Percentiles rank a stretch among this genome's conserved stretches.
phyloP scores from a whole-genome alignment of 2,113 vertebrate genomes.

The Eolophus roseicapilla region DNA sequence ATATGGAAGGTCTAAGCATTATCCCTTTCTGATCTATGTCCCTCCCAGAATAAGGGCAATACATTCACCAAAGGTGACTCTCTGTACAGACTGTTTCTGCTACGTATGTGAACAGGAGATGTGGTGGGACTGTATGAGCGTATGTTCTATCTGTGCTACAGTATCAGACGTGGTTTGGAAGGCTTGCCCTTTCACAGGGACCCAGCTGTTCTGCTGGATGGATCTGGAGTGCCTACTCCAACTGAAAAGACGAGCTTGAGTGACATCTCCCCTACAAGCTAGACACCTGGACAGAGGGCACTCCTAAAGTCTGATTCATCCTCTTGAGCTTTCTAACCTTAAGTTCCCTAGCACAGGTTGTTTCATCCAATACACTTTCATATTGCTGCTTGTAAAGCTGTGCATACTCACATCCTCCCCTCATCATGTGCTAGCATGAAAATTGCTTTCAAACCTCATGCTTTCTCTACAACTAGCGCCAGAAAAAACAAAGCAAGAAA shows the following conservation, averaged over 20 bases:
- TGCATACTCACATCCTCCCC: neutral
- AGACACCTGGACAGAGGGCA: neutral
- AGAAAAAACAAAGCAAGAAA: neutral
- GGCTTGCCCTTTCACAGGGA: neutral
- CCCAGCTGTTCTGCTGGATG: neutral
- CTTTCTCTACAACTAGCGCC: neutral
- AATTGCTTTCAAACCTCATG: neutral
- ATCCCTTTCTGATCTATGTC: neutral
- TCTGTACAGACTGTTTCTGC: neutral
- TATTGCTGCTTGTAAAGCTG: neutral
- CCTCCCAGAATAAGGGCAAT: neutral
- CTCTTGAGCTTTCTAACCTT: neutral
- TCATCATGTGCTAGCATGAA: neutral
- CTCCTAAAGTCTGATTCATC: neutral
- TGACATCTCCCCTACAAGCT: neutral
- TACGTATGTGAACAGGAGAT: neutral
- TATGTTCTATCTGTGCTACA: neutral
- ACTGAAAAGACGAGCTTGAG: neutral
- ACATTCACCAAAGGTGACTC: neutral
- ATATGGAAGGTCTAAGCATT: neutral
- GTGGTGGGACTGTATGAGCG: neutral
- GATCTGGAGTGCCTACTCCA: neutral
- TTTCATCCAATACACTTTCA: neutral
- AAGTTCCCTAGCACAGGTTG: neutral
- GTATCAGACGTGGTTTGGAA: neutral